Evolutionary conservation across 1,140 invertebrate genomes (phyloP), one percentile per base, ranked within the genome.

Genomic region (Arctopsyche grandis): DNA sequence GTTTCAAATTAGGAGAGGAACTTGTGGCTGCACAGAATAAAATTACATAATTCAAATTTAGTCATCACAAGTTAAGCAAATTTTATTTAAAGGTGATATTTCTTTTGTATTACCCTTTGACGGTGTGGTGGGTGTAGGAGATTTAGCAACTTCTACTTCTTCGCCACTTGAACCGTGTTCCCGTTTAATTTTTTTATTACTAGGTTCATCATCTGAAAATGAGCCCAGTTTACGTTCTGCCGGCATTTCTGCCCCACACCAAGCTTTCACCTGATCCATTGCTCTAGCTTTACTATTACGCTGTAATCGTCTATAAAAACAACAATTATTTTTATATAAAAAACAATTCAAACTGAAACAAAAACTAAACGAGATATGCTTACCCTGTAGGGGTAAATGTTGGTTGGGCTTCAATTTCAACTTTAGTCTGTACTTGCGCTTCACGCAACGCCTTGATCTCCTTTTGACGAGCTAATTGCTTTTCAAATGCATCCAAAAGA

Each of bases 231-330:
- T 77, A 21, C 78, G 58, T 69, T 79, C 78, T 1, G 38, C 9
- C 4, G 69, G 66, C 19, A 75, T 21, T 16, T 93, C 91, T 24
- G 91, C 91, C 16, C 93, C 93, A 84, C 92, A 93, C 94, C 94
- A 95, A 79, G 92, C 91, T 84, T 95, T 95, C n/a, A 95, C 94
- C 85, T 94, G 93, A 86, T 94, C 92, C 86, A 95, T 89, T 0
- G 94, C 94, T 83, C 93, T 94, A 48, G 92, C 93, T 86, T 95
- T 95, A 82, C 94, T 95, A 9, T 92, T 93, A 4, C 94, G 90
- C 83, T 93, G 91, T 5, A 94, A 91, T 14, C 94, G 90, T 22
- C 92, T 92, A 71, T 5, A 81, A 74, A 77, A 73, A 0, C n/a
- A 74, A 12, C 3, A 14, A 5, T 14, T 52, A 52, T 5, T 52